Percentiles rank a stretch among this genome's conserved stretches.
These are phyloP conservation scores for Paracentrotus lividus DNA, from an alignment of 53 echinoderm and acorn worm species.

Conservation along the genomic window DNA sequence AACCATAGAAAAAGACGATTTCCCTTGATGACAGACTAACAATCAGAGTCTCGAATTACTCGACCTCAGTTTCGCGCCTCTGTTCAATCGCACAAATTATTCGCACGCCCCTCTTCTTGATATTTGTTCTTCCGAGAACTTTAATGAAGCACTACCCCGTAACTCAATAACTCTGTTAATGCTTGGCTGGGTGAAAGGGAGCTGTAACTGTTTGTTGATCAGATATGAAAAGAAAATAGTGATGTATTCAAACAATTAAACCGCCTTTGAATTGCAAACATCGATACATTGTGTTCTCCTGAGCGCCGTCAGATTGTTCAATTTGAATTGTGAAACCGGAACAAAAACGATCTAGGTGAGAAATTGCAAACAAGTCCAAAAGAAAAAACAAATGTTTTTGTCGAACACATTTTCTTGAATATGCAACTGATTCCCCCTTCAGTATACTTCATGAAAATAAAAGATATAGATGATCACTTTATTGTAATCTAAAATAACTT, in stretches of 20 bases:
- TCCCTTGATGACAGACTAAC: constrained; percentile 8
- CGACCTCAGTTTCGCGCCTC: not conserved
- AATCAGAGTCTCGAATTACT: constrained; percentile 16
- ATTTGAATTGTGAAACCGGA: not conserved
- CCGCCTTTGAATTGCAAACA: constrained; percentile 42
- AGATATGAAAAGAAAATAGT: constrained; percentile 52
- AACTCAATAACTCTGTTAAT: constrained; percentile 52
- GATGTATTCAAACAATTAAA: constrained; percentile 49
- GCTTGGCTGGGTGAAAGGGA: constrained; percentile 42
- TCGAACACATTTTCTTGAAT: not conserved
- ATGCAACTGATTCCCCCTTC: not conserved
- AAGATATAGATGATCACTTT: no score
- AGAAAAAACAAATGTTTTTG: not conserved
- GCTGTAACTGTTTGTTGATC: constrained; percentile 32
- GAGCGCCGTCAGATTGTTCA: constrained; percentile 15
- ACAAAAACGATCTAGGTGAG: not conserved
- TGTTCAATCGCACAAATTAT: constrained; percentile 3
- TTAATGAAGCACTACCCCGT: constrained; percentile 42
- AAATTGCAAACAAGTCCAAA: not conserved
- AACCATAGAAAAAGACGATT: not conserved
- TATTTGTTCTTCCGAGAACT: constrained; percentile 63
- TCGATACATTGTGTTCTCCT: constrained; percentile 4
- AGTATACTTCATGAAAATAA: not conserved
- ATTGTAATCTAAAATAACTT: no score
- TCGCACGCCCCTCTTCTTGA: not conserved